Evolutionary conservation across 2,113 vertebrate species (phyloP), one percentile per base, ranked within the genome.

Genomic region (Zapus hudsonius): DNA sequence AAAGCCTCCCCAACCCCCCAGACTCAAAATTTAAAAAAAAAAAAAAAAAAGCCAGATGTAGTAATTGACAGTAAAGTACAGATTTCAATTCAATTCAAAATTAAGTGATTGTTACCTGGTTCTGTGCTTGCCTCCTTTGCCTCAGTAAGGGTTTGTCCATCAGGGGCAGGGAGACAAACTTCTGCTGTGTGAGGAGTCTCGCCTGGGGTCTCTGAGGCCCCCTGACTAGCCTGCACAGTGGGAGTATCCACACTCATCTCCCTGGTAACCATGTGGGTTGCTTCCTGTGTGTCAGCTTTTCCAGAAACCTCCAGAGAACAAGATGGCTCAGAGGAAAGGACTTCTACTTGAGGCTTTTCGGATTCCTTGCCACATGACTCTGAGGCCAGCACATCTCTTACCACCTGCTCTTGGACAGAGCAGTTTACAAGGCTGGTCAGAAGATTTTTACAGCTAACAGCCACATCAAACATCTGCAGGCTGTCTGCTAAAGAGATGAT

Each of bases 391-490:
- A 38, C 2, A n/a, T 97, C 93, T 67, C 75, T 94, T 72, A 79
- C 89, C 87, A 93, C 89, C 57, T 95, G 95, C 12, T 95, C 96
- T 94, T 89, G 94, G 59, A 95, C 15, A 0, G 97, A 97, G 87
- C 96, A 97, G 93, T 63, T 97, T 89, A 99, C 97, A 0, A 99
- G 98, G 61, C 96, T 98, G 59, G 97, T 97, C 67, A 99, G 98
- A 80, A 99, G 97, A 33, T 98, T 99, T 96, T 98, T 99, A 94
- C 99, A 99, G 15, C 98, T 98, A 2, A 99, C 98, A 1, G 99
- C 99, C 92, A 99, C 98, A 13, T 99, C 99, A n/a, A 99, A 99
- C 99, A 99, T 99, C 97, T 99, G 99, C 73, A 99, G 98, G 96
- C 98, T 99, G 96, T 99, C 99, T 1, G 99, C 99, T 3, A 99